These are phyloP conservation scores for Drosophila eohydei DNA, from an alignment of 2,888 invertebrate species.

Conservation along the genomic window DNA sequence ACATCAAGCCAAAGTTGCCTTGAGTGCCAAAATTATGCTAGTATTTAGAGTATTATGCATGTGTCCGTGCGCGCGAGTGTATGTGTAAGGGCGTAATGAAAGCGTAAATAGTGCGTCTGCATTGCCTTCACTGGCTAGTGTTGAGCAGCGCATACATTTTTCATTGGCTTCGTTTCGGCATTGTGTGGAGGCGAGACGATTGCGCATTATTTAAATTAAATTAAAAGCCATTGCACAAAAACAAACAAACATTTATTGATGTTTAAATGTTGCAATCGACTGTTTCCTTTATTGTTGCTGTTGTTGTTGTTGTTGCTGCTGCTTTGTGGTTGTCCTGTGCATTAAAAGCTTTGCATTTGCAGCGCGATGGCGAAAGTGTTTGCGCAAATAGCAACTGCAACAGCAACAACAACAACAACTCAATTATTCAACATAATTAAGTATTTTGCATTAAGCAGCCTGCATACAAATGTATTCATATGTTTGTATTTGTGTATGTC, in stretches of 20 bases:
- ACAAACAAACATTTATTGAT: slow-evolving; percentile 75
- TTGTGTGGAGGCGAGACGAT: slow-evolving; percentile 16
- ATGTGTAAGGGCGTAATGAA: slow-evolving; percentile 52
- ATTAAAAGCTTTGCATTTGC: slow-evolving; percentile 75
- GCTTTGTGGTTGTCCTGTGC: slow-evolving; percentile 67
- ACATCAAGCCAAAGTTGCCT: slow-evolving; percentile 56
- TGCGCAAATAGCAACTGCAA: slow-evolving; percentile 54
- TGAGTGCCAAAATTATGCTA: slow-evolving; percentile 57
- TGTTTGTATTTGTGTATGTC: slow-evolving; percentile 29
- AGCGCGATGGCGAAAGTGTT: slow-evolving; percentile 64
- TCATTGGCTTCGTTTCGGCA: slow-evolving; percentile 24
- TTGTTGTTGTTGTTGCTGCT: slow-evolving; percentile 29
- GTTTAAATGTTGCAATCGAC: slow-evolving; percentile 64
- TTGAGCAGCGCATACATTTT: slow-evolving; percentile 57
- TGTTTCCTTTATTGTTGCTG: slow-evolving; percentile 22
- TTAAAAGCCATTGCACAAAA: slow-evolving; percentile 71
- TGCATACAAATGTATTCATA: slow-evolving; percentile 49
- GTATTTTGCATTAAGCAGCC: slow-evolving; percentile 78
- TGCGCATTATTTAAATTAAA: slow-evolving; percentile 72
- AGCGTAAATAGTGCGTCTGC: slow-evolving; percentile 61
- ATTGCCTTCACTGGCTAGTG: slow-evolving; percentile 43
- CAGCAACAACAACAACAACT: slow-evolving; percentile 70
- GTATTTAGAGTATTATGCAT: slow-evolving; percentile 11
- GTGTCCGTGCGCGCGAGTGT: slow-evolving; percentile 16
- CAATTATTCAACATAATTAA: slow-evolving; percentile 82